A percentile compares a stretch with the other conserved stretches of the same genome.
Conservation (phyloP, 1,140 invertebrate species). For the Pseudachorutes palmiensis region DNA sequence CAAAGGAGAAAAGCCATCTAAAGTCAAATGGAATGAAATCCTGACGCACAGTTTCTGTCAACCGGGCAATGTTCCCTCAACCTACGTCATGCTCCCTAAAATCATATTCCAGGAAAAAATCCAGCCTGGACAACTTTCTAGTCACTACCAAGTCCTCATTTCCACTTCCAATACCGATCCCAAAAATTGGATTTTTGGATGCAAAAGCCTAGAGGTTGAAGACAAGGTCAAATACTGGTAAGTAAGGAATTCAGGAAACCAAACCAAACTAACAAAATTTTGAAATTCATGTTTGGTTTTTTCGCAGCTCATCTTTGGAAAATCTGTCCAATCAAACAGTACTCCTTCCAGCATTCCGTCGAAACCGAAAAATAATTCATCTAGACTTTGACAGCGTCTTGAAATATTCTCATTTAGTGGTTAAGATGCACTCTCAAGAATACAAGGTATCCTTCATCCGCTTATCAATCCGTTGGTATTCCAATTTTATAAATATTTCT, state of each 20-base stretch:
- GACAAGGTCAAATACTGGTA: constrained; percentile 29
- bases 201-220: constrained; percentile 11
- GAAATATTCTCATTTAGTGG: constrained; percentile 31
- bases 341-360: constrained; percentile 16
- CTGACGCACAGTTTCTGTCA: constrained; percentile 3
- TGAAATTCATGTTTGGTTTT: constrained; percentile 6
- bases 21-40: constrained; percentile 18
- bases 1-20: constrained; percentile 1
- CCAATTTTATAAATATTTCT: constrained; percentile 13
- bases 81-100: constrained; percentile 28
- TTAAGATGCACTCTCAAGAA: constrained; percentile 20
- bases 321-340: constrained; percentile 19
- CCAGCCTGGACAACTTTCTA: not conserved
- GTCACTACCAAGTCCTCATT: constrained; percentile 19
- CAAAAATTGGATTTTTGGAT: constrained; percentile 35
- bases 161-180: constrained; percentile 26
- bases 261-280: too few species aligned
- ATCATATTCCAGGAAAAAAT: constrained; percentile 20
- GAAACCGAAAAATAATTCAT: constrained; percentile 23
- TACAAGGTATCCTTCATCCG: constrained; percentile 14
- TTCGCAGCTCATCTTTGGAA: constrained; percentile 22
- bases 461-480: too few species aligned
- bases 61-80: not conserved
- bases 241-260: too few species aligned
- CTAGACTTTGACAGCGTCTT: constrained; percentile 10